Evolutionary conservation across 2,888 invertebrate species (phyloP), one percentile per base, ranked within the genome.

Genomic region (Hydroisotoma schaefferi): DNA sequence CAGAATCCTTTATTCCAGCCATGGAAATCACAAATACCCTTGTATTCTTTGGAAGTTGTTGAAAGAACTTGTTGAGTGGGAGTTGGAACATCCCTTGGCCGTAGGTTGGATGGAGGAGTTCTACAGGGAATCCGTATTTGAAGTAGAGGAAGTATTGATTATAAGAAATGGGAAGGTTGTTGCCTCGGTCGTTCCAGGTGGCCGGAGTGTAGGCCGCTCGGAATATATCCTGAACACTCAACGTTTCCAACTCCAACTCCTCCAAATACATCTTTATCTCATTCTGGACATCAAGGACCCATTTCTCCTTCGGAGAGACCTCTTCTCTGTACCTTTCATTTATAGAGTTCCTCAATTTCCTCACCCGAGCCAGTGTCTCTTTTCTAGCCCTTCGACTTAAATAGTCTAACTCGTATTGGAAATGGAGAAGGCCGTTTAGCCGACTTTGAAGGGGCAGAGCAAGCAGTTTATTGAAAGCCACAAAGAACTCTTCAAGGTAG

Each of bases 1-100:
- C 64, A 6, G 61, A 61, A 23, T 44, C 40, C 27, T 62, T 63
- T n/a, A 55, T 28, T 18, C 61, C 57, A 15, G 61, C 12, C n/a
- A 51, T 44, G 52, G 57, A 57, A 40, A 57, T 29, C 25, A 57
- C 57, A 26, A 57, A 52, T 15, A 57, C 25, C 3, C 43, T 20
- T 2, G 53, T 53, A 37, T 33, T 23, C n/a, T 20, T 26, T 12
- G 53, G 53, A 26, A 40, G 10, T 2, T 15, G 18, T 8, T 25
- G 22, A 4, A 53, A 25, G 8, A 43, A 25, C 4, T 53, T 27
- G 3, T 4, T 4, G 4, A 37, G n/a, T 2, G 22, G 37, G 10
- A 20, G 3, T 12, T 23, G 22, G 37, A 33, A 52, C n/a, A 52
- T n/a, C 12, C 12, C 6, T 2, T n/a, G 3, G 3, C 22, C 18